These are phyloP conservation scores for Scaptomyza parva DNA, from an alignment of 2,888 invertebrate genomes.

Conservation along the genomic window DNA sequence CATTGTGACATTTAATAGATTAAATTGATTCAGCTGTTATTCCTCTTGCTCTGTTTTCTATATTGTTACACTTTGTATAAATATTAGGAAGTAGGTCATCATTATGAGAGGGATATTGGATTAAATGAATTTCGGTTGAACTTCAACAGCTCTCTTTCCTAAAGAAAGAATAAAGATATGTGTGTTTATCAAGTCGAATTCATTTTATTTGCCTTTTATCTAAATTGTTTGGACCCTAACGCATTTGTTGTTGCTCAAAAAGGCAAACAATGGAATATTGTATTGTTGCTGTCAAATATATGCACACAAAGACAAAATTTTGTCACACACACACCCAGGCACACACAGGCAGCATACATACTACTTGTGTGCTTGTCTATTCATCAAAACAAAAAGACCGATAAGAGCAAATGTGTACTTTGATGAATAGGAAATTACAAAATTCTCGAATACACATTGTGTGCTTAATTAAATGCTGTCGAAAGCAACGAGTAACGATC, in stretches of 20 bases:
- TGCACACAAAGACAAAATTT: slow-evolving; percentile 55
- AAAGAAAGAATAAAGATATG: slow-evolving; percentile 17
- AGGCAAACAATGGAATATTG: slow-evolving; percentile 67
- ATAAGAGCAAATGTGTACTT: slow-evolving; percentile 46
- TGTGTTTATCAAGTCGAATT: slow-evolving; percentile 46
- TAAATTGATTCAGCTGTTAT: slow-evolving; percentile 52
- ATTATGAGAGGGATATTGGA: slow-evolving; percentile 1
- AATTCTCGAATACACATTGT: slow-evolving; percentile 60
- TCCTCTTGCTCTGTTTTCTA: slow-evolving; percentile 11
- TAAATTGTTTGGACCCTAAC: slow-evolving; percentile 64
- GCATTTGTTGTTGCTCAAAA: slow-evolving; percentile 72
- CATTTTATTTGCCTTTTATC: slow-evolving; percentile 61
- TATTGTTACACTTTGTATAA: slow-evolving; percentile 3
- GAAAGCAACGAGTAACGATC: slow-evolving; percentile 2
- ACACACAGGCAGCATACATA: background rate
- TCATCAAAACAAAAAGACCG: slow-evolving; percentile 44
- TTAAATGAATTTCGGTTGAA: slow-evolving; percentile 38
- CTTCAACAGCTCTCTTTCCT: slow-evolving; percentile 46
- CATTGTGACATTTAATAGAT: no score
- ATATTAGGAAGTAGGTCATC: slow-evolving; percentile 24
- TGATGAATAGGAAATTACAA: slow-evolving; percentile 72
- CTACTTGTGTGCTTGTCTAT: slow-evolving; percentile 42
- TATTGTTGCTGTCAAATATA: slow-evolving; percentile 66
- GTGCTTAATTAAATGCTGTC: slow-evolving; percentile 64
- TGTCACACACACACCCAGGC: background rate